Evolutionary conservation across 2,113 vertebrate species (phyloP).

Genomic region (Dasyurus viverrinus): DNA sequence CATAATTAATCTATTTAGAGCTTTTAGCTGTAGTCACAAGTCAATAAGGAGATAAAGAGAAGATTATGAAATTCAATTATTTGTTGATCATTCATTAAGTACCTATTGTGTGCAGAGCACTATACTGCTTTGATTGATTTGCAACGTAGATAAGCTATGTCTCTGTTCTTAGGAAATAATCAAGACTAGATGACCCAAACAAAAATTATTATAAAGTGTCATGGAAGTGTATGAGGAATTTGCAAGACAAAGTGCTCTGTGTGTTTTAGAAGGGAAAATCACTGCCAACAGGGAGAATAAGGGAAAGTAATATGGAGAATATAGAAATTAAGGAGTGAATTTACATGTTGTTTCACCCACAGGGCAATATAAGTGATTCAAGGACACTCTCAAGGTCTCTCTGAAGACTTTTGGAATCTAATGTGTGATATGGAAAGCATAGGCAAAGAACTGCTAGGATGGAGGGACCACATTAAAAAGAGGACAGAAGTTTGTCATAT

Average conservation of each 20-base stretch:
- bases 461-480: background rate
- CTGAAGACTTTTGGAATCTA: background rate
- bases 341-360: background rate
- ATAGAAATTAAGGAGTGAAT: background rate
- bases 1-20: constrained; percentile 8
- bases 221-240: background rate
- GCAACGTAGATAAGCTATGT: background rate
- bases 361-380: background rate
- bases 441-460: background rate
- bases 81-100: background rate
- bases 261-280: background rate
- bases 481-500: background rate
- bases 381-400: background rate
- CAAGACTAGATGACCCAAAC: background rate
- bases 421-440: background rate
- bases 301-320: background rate
- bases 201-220: background rate
- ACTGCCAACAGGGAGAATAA: background rate
- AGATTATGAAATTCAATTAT: background rate
- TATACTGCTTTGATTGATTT: background rate
- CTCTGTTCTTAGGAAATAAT: background rate
- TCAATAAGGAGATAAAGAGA: background rate
- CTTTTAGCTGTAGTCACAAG: background rate
- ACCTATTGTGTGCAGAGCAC: background rate
- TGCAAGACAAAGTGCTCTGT: background rate